Evolutionary conservation across 2,797 vertebrate genomes (phyloP).

Genomic region (Cyclura pinguis): DNA sequence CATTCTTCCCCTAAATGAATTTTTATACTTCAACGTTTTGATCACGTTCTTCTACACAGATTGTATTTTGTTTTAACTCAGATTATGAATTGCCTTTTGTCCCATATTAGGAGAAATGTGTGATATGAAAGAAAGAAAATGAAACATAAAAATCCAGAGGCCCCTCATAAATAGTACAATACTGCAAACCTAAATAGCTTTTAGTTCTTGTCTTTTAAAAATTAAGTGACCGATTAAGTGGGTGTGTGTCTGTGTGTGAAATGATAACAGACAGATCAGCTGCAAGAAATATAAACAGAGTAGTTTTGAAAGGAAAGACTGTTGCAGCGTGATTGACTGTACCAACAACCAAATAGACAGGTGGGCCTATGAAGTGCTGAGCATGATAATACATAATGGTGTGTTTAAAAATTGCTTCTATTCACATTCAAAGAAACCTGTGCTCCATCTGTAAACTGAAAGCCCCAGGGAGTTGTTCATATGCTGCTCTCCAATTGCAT

Average conservation of each 20-base stretch:
- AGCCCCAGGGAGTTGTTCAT: neutral
- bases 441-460: neutral
- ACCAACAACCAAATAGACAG: neutral
- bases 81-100: too few relatives aligned
- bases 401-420: neutral
- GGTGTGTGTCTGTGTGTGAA: too few relatives aligned
- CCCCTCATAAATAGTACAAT: too few relatives aligned
- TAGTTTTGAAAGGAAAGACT: neutral
- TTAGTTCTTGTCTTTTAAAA: neutral
- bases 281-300: neutral
- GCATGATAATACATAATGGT: neutral
- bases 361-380: neutral
- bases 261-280: neutral
- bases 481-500: neutral
- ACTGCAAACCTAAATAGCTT: too few relatives aligned
- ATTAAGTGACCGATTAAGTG: neutral
- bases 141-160: neutral
- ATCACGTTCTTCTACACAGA: neutral
- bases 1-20: neutral
- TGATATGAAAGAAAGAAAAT: neutral
- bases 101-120: too few relatives aligned
- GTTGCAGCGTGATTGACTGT: neutral
- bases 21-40: neutral
- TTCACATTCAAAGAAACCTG: slow-evolving; percentile 8
- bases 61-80: too few relatives aligned